These are phyloP conservation scores for Hydractinia echinata DNA, from an alignment of 30 jellyfish, hydroid and myxozoan species.

Conservation along the genomic window DNA sequence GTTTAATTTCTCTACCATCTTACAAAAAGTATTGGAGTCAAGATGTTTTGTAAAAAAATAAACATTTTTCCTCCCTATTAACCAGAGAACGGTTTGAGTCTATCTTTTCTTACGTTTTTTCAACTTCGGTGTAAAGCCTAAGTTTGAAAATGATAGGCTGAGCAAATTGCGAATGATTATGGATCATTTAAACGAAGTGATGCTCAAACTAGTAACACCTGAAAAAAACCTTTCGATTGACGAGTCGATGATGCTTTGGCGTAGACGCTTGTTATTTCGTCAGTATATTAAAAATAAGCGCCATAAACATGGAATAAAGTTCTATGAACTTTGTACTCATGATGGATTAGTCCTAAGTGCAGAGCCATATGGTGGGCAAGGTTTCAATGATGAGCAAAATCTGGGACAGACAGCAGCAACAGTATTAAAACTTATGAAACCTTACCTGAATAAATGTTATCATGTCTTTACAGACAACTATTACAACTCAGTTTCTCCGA, in stretches of 20 bases:
- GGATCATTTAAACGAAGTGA: not conserved
- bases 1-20: slow-evolving; percentile 27
- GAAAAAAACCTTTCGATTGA: slow-evolving; percentile 4
- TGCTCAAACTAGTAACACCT: not conserved
- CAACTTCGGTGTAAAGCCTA: slow-evolving; percentile 19
- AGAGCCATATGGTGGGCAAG: not conserved
- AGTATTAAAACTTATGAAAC: not conserved
- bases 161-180: not conserved
- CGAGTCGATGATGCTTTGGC: no score
- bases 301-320: not conserved
- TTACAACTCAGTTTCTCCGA: slow-evolving; percentile 25
- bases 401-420: not conserved
- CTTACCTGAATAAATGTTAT: no score
- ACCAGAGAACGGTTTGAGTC: slow-evolving; percentile 25
- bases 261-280: no score
- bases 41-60: slow-evolving; percentile 6
- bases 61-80: not conserved
- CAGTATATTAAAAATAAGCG: slow-evolving; percentile 5
- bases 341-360: not conserved
- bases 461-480: slow-evolving; percentile 28
- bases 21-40: slow-evolving; percentile 29
- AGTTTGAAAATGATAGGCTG: not conserved
- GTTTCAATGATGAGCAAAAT: not conserved
- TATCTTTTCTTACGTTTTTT: slow-evolving; percentile 23
- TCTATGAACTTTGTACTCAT: not conserved